Evolutionary conservation across 2,797 vertebrate species (phyloP).

Genomic region (Trachurus trachurus): DNA sequence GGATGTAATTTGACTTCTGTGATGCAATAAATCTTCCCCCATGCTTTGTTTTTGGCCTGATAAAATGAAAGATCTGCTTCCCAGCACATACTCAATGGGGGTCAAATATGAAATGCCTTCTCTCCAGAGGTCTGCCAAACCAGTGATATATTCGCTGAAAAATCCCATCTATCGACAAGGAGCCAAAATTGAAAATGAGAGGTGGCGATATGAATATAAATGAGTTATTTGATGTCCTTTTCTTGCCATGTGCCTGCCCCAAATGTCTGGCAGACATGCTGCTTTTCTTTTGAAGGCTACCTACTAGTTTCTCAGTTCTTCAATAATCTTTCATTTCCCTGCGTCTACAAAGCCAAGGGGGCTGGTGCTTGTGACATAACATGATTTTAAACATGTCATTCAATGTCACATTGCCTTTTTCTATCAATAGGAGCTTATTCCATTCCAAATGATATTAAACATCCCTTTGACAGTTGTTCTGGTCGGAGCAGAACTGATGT

Average conservation of each 20-base stretch:
- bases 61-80: conserved; percentile 47
- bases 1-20: conserved; percentile 48
- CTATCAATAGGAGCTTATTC: conserved; percentile 1
- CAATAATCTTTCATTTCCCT: conserved; percentile 36
- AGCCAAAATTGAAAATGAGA: conserved; percentile 57
- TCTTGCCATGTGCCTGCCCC: conserved; percentile 10
- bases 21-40: conserved; percentile 41
- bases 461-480: conserved; percentile 15
- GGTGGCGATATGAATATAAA: conserved; percentile 55
- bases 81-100: conserved; percentile 36
- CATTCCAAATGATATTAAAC: conserved; percentile 8
- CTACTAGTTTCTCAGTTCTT: not conserved
- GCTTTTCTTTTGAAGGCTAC: conserved; percentile 31
- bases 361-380: conserved; percentile 29
- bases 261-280: conserved; percentile 19
- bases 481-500: not conserved
- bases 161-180: conserved; percentile 45
- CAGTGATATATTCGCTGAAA: conserved; percentile 51
- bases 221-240: conserved; percentile 53
- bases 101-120: conserved; percentile 52
- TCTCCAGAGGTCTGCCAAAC: conserved; percentile 52
- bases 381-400: conserved; percentile 22
- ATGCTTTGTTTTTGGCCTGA: conserved; percentile 49
- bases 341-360: conserved; percentile 24
- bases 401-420: conserved; percentile 11